Conservation (phyloP, 2,797 vertebrate species). For the Anisognathus igniventris region DNA sequence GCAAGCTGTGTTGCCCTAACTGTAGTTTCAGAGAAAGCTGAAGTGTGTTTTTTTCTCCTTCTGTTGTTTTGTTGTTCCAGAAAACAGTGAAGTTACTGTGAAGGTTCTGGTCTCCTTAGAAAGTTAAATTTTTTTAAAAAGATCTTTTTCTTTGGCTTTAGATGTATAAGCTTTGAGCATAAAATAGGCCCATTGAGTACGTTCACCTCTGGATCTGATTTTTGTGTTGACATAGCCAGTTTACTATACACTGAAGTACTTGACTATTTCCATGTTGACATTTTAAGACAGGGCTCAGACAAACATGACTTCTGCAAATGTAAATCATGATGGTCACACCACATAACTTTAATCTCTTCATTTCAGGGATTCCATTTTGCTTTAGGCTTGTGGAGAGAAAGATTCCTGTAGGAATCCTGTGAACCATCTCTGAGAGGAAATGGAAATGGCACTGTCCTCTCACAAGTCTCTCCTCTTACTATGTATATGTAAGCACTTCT, state of each 20-base stretch:
- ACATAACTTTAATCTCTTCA: background rate
- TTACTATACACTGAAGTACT: background rate
- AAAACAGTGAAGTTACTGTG: background rate
- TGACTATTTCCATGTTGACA: background rate
- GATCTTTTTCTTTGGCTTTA: background rate
- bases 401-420: background rate
- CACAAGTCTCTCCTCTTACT: background rate
- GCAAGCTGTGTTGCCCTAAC: background rate
- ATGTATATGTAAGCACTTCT: background rate
- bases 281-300: background rate
- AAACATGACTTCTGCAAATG: background rate
- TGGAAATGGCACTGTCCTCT: background rate
- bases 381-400: background rate
- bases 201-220: background rate
- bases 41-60: background rate
- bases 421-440: background rate
- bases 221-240: background rate
- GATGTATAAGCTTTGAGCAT: background rate
- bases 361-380: background rate
- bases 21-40: background rate
- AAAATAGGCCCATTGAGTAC: background rate
- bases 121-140: background rate
- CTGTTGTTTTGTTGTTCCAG: background rate
- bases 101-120: background rate
- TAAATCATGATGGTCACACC: background rate